These are phyloP conservation scores for Chunga burmeisteri DNA, from an alignment of 2,113 vertebrate species.

Conservation along the genomic window DNA sequence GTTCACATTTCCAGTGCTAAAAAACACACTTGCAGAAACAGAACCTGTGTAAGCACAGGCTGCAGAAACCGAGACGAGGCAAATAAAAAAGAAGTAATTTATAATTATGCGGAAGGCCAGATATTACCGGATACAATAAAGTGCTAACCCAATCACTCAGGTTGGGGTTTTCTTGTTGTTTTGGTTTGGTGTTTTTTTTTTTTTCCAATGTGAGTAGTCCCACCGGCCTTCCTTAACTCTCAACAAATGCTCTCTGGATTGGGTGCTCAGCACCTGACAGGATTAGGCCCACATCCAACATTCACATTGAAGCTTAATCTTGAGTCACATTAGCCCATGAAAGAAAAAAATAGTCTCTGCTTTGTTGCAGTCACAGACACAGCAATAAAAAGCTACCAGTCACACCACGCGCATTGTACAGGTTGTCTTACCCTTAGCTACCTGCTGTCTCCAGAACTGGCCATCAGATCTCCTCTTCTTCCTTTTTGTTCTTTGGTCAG, in stretches of 20 bases:
- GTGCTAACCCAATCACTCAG: background rate
- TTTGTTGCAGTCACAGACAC: background rate
- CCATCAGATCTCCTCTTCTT: background rate
- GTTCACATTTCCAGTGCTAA: background rate
- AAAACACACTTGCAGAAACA: background rate
- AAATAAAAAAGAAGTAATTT: background rate
- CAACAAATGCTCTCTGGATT: background rate
- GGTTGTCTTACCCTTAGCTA: background rate
- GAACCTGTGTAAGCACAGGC: background rate
- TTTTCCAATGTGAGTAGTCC: background rate
- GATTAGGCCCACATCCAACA: background rate
- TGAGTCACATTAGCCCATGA: background rate
- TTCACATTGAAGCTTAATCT: background rate
- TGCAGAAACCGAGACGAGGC: background rate
- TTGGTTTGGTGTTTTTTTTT: background rate
- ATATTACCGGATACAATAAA: background rate
- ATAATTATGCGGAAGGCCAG: background rate
- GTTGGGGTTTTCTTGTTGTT: background rate
- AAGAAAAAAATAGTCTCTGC: background rate
- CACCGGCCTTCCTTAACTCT: background rate
- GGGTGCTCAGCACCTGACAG: background rate
- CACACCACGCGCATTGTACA: background rate
- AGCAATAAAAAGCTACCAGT: background rate
- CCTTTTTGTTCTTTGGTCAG: background rate
- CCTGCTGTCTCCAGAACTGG: background rate